phyloP scores from a whole-genome alignment of 2,113 vertebrate genomes.

The Colossoma macropomum region DNA sequence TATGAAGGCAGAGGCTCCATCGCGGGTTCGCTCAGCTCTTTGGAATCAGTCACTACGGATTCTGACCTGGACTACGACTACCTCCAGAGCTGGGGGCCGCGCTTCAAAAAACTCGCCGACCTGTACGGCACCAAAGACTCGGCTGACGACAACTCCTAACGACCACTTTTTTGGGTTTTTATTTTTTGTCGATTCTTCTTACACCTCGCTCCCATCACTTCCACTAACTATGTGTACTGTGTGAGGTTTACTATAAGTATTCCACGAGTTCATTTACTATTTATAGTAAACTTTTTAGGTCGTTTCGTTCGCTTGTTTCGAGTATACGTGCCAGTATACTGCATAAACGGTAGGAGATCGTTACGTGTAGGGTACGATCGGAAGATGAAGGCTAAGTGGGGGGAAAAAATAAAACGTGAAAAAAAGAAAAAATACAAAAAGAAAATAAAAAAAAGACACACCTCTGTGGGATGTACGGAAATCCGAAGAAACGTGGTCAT shows the following conservation, averaged over 20 bases:
- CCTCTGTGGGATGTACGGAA: conserved; percentile 43
- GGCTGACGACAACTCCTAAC: conserved; percentile 94
- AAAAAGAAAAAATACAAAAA: conserved; percentile 44
- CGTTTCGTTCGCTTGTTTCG: conserved; percentile 47
- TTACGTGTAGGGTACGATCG: conserved; percentile 40
- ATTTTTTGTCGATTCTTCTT: not conserved
- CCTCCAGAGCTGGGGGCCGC: conserved; percentile 98
- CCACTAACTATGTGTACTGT: conserved; percentile 58
- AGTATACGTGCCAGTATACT: conserved; percentile 57
- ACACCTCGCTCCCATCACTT: conserved; percentile 34
- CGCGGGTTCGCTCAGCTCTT: conserved; percentile 94
- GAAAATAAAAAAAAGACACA: conserved; percentile 33
- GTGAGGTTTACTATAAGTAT: conserved; percentile 66
- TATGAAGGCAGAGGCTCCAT: conserved; percentile 94
- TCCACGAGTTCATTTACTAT: conserved; percentile 58
- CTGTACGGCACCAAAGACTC: conserved; percentile 99
- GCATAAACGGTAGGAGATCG: conserved; percentile 36
- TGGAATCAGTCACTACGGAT: conserved; percentile 96
- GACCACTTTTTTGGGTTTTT: conserved; percentile 36
- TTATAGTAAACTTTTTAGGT: conserved; percentile 67
- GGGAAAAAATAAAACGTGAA: conserved; percentile 27
- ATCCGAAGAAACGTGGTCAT: conserved; percentile 29
- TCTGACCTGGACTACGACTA: conserved; percentile 99
- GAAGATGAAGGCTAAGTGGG: conserved; percentile 48
- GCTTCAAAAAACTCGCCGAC: conserved; percentile 98